Evolutionary conservation across 2,888 invertebrate genomes (phyloP).

Genomic region (Atrina japonica): DNA sequence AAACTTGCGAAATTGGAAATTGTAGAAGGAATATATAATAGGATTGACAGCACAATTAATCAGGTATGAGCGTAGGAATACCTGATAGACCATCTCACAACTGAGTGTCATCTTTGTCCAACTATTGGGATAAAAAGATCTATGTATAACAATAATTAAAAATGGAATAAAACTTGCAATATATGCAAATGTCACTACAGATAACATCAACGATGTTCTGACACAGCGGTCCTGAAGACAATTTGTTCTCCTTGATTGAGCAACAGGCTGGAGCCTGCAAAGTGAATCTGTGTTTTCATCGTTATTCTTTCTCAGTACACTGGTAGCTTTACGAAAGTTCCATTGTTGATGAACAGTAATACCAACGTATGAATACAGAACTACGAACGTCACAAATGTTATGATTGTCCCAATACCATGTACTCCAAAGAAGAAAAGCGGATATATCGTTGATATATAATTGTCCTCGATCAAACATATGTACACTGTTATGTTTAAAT

Average conservation of each 20-base stretch:
- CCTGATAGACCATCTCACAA: slow-evolving; percentile 52
- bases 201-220: slow-evolving; percentile 65
- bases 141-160: slow-evolving; percentile 60
- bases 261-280: background rate
- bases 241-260: too few relatives aligned
- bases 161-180: slow-evolving; percentile 70
- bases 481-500: slow-evolving; percentile 16
- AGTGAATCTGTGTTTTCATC: slow-evolving; percentile 2
- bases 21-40: slow-evolving; percentile 67
- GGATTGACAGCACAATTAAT: slow-evolving; percentile 71
- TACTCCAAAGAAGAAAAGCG: slow-evolving; percentile 47
- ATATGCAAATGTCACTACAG: slow-evolving; percentile 65
- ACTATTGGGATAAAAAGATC: slow-evolving; percentile 48
- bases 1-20: slow-evolving; percentile 57
- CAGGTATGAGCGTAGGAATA: slow-evolving; percentile 66
- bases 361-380: slow-evolving; percentile 57
- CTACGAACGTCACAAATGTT: slow-evolving; percentile 47
- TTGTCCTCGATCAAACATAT: slow-evolving; percentile 51
- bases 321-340: slow-evolving; percentile 35
- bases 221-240: slow-evolving; percentile 41
- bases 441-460: slow-evolving; percentile 47
- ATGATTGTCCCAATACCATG: slow-evolving; percentile 50
- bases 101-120: slow-evolving; percentile 45
- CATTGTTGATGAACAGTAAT: slow-evolving; percentile 53
- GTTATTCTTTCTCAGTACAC: too few relatives aligned